phyloP scores from a whole-genome alignment of 1,140 invertebrate species.

The Diorhabda sublineata region DNA sequence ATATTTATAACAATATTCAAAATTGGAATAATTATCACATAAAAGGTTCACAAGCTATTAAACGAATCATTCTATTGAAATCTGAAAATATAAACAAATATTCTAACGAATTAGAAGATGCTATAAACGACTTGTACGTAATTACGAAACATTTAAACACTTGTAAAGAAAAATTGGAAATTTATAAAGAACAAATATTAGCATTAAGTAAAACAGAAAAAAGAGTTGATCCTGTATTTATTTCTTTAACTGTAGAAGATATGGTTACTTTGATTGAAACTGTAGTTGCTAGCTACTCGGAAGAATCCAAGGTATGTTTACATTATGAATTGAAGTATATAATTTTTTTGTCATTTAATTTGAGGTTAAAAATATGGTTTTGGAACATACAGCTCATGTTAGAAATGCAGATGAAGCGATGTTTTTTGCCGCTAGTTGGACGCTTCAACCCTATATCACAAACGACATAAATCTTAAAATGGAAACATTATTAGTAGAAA shows the following conservation, averaged over 20 bases:
- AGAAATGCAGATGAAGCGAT: conserved; percentile 39
- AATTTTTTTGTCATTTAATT: conserved; percentile 21
- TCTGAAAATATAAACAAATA: conserved; percentile 27
- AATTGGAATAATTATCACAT: conserved; percentile 44
- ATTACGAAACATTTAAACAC: conserved; percentile 28
- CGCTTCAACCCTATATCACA: conserved; percentile 36
- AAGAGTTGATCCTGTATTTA: conserved; percentile 37
- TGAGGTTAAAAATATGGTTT: conserved; percentile 40
- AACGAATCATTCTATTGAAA: conserved; percentile 39
- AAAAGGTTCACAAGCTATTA: conserved; percentile 38
- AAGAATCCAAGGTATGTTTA: conserved; percentile 38
- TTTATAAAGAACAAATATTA: conserved; percentile 31
- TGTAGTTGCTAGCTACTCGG: conserved; percentile 36
- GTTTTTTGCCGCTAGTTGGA: conserved; percentile 41
- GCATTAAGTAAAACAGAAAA: conserved; percentile 38
- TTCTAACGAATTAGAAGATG: conserved; percentile 33
- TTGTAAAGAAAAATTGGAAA: conserved; percentile 24
- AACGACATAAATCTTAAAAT: conserved; percentile 33
- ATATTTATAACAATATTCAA: conserved; percentile 45
- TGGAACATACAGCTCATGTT: conserved; percentile 43
- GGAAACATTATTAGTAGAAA: conserved; percentile 41
- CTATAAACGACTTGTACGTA: conserved; percentile 30
- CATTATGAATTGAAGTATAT: background rate
- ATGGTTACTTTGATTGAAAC: conserved; percentile 25
- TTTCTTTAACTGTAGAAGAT: conserved; percentile 28